Conservation (phyloP, 2,113 vertebrate species). For the Nesoenas mayeri region DNA sequence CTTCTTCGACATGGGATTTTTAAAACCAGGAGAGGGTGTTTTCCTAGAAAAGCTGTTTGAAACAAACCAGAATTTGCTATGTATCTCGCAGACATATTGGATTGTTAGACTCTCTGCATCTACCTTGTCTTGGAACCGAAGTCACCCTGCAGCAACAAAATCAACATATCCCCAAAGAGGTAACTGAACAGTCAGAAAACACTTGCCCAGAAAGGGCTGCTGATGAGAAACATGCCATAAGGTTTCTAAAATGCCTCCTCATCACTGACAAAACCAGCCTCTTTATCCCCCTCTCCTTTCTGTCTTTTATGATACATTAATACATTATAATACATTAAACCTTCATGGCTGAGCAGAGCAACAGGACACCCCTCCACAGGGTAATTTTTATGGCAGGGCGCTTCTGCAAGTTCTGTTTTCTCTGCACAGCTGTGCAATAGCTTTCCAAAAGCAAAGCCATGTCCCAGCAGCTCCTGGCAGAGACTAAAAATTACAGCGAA, state of each 20-base stretch:
- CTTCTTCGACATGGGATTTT: neutral
- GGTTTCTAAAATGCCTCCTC: neutral
- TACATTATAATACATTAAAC: neutral
- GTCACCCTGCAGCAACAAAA: neutral
- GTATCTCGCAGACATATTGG: fast-evolving
- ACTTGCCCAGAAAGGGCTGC: neutral
- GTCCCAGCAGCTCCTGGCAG: neutral
- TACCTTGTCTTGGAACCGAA: neutral
- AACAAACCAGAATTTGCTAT: neutral
- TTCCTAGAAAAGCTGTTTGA: neutral
- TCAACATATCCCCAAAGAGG: neutral
- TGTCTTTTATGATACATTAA: neutral
- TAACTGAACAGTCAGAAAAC: neutral
- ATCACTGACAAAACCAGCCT: neutral
- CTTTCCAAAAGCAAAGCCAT: neutral
- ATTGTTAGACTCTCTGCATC: neutral
- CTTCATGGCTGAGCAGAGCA: neutral
- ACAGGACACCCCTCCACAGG: neutral
- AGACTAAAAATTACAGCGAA: fast-evolving
- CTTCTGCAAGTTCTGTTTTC: neutral
- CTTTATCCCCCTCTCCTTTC: neutral
- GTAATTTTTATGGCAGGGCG: neutral
- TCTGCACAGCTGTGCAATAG: neutral
- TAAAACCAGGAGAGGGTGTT: neutral
- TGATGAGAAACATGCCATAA: neutral